Evolutionary conservation across 2,113 vertebrate species (phyloP), one percentile per base, ranked within the genome.

Genomic region (Mesocricetus auratus): DNA sequence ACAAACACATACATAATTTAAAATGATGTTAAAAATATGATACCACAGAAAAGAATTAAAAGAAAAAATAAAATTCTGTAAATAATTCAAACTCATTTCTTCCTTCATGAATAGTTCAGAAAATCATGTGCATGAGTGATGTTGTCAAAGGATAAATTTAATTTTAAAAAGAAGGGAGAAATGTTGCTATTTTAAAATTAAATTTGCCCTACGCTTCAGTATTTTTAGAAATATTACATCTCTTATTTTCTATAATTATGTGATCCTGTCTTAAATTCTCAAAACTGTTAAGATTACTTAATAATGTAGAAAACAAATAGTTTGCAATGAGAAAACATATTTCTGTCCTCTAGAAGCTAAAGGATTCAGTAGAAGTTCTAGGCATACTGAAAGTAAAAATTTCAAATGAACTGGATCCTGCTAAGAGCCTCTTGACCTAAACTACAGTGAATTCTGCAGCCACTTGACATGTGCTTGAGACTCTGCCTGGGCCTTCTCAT

Each of bases 131-230:
- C 17, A 33, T 33, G 39, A 47, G 17, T 66, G 60, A 66, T 83
- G 33, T 47, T 68, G 42, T 75, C 64, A 85, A 93, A 94, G 62
- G 64, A 91, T 29, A 29, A 82, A 75, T 17, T 42, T 60, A 85
- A 69, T 90, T 9, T 42, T 75, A 68, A 83, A 94, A 86, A 62
- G 15, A 86, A 42, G 15, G 11, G 1, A 60, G 39, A 24, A 89
- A 60, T 74, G 53, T 36, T 96, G 22, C 0, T 42, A 47, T 85
- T 97, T 97, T 89, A 83, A 94, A 96, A 95, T 95, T 11, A 89
- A 89, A 66, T 33, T 89, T 78, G 60, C 19, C 73, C 73, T 93
- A 42, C 3, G 79, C 68, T 79, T 91, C 86, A 3, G 39, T 86
- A 87, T 95, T 94, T 97, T 68, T 31, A 53, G 33, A 95, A 93